Evolutionary conservation across 2,113 vertebrate species (phyloP).

Genomic region (Channa argus): DNA sequence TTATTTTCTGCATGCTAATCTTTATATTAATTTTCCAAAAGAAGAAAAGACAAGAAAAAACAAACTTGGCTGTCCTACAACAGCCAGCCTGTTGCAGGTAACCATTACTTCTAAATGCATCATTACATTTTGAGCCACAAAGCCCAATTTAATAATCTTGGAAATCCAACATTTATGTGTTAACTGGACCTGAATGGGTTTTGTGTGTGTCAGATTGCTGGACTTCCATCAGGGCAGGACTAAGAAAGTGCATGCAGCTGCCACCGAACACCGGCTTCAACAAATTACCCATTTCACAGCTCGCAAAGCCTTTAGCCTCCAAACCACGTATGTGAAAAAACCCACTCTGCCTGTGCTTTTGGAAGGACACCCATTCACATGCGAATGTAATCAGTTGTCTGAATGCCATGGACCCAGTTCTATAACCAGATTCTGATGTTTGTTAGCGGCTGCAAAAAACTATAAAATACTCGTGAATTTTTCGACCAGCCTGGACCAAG

Average conservation of each 20-base stretch:
- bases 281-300: slow-evolving; percentile 77
- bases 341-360: slow-evolving; percentile 47
- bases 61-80: too few relatives aligned
- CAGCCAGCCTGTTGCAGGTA: background rate
- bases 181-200: slow-evolving; percentile 59
- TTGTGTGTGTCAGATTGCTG: slow-evolving; percentile 71
- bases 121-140: background rate
- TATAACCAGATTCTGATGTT: background rate
- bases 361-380: slow-evolving; percentile 56
- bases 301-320: slow-evolving; percentile 71
- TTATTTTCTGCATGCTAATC: too few relatives aligned
- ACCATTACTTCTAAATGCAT: background rate
- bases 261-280: slow-evolving; percentile 59
- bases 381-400: slow-evolving; percentile 28
- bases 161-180: slow-evolving; percentile 54
- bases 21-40: too few relatives aligned
- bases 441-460: background rate
- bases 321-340: slow-evolving; percentile 64
- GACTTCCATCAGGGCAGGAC: slow-evolving; percentile 62
- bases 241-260: slow-evolving; percentile 72
- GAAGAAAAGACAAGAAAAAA: too few relatives aligned
- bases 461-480: too few relatives aligned
- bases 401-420: background rate
- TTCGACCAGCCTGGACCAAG: too few relatives aligned
- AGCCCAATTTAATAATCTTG: slow-evolving; percentile 35